Evolutionary conservation across 53 echinoderm and acorn worm genomes (phyloP).

Genomic region (Mesocentrotus franciscanus): DNA sequence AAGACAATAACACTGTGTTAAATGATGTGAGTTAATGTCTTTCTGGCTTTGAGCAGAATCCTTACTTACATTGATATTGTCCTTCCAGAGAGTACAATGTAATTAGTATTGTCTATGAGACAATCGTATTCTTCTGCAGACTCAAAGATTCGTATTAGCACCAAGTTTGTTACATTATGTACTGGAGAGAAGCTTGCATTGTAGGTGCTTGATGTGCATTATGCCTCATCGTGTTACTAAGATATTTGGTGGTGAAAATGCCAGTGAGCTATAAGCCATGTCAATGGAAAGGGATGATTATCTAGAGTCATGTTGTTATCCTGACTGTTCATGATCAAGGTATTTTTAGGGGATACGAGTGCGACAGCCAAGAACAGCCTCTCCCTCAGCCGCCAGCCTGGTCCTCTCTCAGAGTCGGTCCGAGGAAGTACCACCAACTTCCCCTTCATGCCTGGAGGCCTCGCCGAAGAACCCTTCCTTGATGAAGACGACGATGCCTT

Average conservation of each 20-base stretch:
- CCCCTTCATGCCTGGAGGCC: conserved; percentile 97
- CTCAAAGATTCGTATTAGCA: too few relatives aligned
- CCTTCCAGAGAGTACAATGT: too few relatives aligned
- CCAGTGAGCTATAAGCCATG: neutral
- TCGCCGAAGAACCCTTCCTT: conserved; percentile 77
- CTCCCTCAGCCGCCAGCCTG: conserved; percentile 90
- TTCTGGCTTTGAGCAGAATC: neutral
- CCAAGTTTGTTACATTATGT: too few relatives aligned
- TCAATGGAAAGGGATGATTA: neutral
- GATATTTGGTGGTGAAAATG: neutral
- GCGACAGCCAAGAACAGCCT: conserved; percentile 92
- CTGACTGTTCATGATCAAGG: conserved; percentile 55
- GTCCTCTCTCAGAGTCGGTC: conserved; percentile 86
- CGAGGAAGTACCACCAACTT: conserved; percentile 94
- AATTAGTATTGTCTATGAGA: too few relatives aligned
- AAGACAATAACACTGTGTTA: neutral
- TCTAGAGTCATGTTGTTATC: neutral
- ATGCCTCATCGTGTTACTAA: too few relatives aligned
- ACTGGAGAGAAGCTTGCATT: too few relatives aligned
- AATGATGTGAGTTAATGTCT: neutral
- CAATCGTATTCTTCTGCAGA: too few relatives aligned
- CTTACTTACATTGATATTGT: neutral
- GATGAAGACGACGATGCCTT: conserved; percentile 39
- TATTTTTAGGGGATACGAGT: conserved; percentile 75
- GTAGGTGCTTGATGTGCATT: too few relatives aligned